Conservation (phyloP, 2,888 invertebrate genomes). For the Latrodectus elegans region DNA sequence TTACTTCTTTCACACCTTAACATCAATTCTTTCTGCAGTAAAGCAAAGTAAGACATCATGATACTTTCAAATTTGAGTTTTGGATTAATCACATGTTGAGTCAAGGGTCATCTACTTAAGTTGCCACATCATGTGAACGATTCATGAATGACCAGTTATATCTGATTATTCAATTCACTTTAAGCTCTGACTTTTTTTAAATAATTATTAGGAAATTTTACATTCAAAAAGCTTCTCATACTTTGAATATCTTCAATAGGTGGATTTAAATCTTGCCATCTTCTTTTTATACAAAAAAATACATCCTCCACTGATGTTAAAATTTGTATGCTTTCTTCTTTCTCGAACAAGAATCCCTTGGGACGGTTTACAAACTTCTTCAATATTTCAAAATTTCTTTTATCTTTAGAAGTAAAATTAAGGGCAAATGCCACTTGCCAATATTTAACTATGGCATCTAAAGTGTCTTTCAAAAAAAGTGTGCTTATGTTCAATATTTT, state of each 20-base stretch:
- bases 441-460: constrained; percentile 5
- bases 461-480: neutral
- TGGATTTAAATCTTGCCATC: neutral
- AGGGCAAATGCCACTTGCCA: constrained; percentile 29
- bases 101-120: constrained; percentile 6
- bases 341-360: constrained; percentile 13
- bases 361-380: constrained; percentile 18
- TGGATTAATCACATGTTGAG: neutral
- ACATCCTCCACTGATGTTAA: constrained; percentile 14
- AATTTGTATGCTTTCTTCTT: constrained; percentile 8
- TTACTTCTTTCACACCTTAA: neutral
- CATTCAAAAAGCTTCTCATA: neutral
- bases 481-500: constrained; percentile 3
- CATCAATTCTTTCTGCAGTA: constrained; percentile 7
- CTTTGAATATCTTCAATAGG: neutral
- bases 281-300: constrained; percentile 14
- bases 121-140: constrained; percentile 13
- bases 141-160: constrained; percentile 30
- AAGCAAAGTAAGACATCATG: neutral
- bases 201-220: neutral
- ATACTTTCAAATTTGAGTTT: neutral
- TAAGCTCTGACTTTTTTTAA: neutral
- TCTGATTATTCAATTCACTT: neutral
- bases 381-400: constrained; percentile 9
- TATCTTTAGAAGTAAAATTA: constrained; percentile 2